Evolutionary conservation across 2,113 vertebrate genomes (phyloP), one percentile per base, ranked within the genome.

Genomic region (Gnathonemus echidnorhynchus): DNA sequence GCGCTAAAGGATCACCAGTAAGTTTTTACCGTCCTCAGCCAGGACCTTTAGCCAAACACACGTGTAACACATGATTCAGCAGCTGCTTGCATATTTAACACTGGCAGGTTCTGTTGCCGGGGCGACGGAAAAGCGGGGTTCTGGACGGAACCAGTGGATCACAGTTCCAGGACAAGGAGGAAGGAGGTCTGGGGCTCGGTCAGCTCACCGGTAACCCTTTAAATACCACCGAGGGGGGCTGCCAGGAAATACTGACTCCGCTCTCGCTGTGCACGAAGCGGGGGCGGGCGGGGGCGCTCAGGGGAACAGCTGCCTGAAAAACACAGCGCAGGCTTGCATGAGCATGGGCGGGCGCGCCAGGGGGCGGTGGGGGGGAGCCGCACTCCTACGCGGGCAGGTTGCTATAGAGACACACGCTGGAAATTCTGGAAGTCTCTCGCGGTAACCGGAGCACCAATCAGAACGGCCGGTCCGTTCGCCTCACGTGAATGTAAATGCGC

Each of bases 191-290:
- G 48, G 42, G 86, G 48, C 35, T 49, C 52, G 91, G 92, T 88
- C 90, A 93, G 94, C 96, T 96, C 95, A 97, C 97, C 94, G 92
- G 93, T 91, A 94, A 92, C 88, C 94, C 95, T 95, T 96, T 96
- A 93, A 96, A 97, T 92, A 97, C 94, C 92, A 96, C 93, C 49
- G 96, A 95, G 91, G 96, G 95, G 19, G 96, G 95, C 91, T 97
- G 96, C 96, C 96, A 96, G 90, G 96, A 96, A 91, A 96, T 95
- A 95, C 95, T 96, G 93, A 96, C 95, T 92, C 94, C 94, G 92
- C 94, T 95, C 90, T 93, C 95, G 92, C 89, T 93, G 92, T 94
- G 93, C 90, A 94, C 92, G 88, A 93, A 92, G 92, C 94, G 74
- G 74, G 74, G 92, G 91, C 94, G 92, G 89, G 95, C 92, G 89